Evolutionary conservation across 2,888 invertebrate genomes (phyloP), one percentile per base, ranked within the genome.

Genomic region (Prosopocoilus inquinatus): DNA sequence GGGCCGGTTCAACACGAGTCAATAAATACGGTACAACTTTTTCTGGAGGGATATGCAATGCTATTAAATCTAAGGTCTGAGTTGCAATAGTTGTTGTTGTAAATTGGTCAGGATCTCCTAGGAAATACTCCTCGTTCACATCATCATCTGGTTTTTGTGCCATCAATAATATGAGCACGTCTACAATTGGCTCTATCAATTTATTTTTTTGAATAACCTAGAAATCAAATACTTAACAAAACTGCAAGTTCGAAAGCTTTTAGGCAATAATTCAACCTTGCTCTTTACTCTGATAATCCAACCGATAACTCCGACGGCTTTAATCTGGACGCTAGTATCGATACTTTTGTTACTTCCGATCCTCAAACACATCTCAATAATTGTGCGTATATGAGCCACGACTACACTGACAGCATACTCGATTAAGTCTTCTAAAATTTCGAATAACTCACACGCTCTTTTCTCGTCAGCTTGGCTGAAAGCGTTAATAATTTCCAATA

Each of bases 41-140:
- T 64, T 90, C 89, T 9, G 91, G 88, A 3, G 90, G 88, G 36
- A 90, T 79, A 75, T 89, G 83, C 9, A 90, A 75, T 33, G 90
- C 89, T 68, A 91, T 78, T 45, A 84, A 74, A 74, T 91, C 90
- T 58, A 91, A 78, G 3, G 89, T 87, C 78, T 89, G 89, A 0
- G 87, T 84, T 7, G 89, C 89, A 60, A 86, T 82, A 7, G 86
- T 84, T 59, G 85, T 81, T 1, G 87, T 84, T 32, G 81, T 84
- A 58, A 82, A 84, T 55, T 82, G 80, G 63, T 87, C 87, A 3
- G 80, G 78, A 61, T 86, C 85, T 1, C 82, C 84, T 9, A 80
- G 76, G 64, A 86, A 86, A 65, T 86, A 85, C 62, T 86, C 84
- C 62, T 87, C 87, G 46, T 84, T 82, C 7, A 80, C 79, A 20